Base-by-base conservation (phyloP, 2,113 vertebrate species). In the Patagioenas fasciata region DNA sequence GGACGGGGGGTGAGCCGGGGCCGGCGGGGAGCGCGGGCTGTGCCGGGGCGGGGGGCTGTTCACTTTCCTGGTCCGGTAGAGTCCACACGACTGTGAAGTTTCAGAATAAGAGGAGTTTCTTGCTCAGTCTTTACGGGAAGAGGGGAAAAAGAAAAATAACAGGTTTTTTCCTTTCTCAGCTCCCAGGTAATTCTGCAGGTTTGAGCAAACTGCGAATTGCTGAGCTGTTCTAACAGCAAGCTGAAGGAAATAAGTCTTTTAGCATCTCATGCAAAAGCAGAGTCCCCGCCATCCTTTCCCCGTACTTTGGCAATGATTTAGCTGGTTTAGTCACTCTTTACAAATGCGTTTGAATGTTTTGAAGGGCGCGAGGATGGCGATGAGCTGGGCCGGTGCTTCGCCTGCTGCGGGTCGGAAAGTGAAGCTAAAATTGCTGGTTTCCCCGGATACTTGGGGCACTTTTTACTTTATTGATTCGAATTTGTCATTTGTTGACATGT, bases 161-260 rank as follows among this genome's bases (percentile, higher is more conserved):
- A 1, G 13, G 5, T 0, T 20, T 56, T 34, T 5, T 1, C 5
- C 4, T 42, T 9, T 6, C 19, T 15, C 14, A 53, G 4, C 2
- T n/a, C 31, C 7, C 25, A 2, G 57, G 0, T 24, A 10, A 24
- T 34, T 19, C 3, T 25, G n/a, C 8, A 1, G 15, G 0, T 50
- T 23, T 17, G 38, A 29, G 32, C 12, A 9, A 44, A 5, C 17
- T 5, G 40, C 0, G 13, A 24, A n/a, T 24, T 34, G 23, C 48
- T 6, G 29, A 51, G 3, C 25, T 32, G 26, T 8, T 73, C 5
- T 61, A 24, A 51, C 75, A n/a, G 10, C 44, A 24, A 34, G 28
- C 32, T n/a, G 34, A 72, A 47, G 31, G 3, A 54, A 58, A 3
- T 3, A 15, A 26, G 26, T 44, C 11, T 47, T 56, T 8, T 1